A percentile compares a stretch with the other conserved stretches of the same genome.
Conservation (phyloP, 2,888 invertebrate species). For the Didymodactylos carnosus region DNA sequence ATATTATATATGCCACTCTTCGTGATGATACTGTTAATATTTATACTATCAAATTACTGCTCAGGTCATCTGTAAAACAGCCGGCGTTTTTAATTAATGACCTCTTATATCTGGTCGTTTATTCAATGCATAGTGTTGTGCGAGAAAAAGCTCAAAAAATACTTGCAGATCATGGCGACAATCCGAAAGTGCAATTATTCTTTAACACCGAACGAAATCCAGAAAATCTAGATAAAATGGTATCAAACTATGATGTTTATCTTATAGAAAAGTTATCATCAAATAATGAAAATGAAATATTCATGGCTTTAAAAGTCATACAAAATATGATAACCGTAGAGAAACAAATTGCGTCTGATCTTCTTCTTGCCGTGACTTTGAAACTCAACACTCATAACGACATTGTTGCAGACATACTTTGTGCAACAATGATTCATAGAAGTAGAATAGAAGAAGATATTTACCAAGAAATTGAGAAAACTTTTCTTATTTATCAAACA, state of each 20-base stretch:
- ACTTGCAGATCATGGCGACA: not conserved
- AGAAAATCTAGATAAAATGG: too few relatives aligned
- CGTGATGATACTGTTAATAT: not conserved
- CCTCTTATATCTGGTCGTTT: not conserved
- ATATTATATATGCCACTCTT: not conserved
- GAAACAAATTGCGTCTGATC: not conserved
- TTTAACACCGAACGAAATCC: not conserved
- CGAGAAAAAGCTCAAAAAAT: not conserved
- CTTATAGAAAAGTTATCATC: not conserved
- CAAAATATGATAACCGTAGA: not conserved
- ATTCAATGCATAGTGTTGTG: not conserved
- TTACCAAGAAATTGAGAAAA: too few relatives aligned
- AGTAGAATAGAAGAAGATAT: too few relatives aligned
- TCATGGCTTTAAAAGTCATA: not conserved
- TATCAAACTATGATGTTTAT: too few relatives aligned
- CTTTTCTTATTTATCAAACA: too few relatives aligned
- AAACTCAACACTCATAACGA: too few relatives aligned
- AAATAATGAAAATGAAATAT: not conserved
- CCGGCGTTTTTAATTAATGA: not conserved
- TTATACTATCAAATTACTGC: not conserved
- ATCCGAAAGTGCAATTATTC: not conserved
- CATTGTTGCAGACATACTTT: too few relatives aligned
- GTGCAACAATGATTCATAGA: too few relatives aligned
- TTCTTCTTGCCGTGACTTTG: too few relatives aligned
- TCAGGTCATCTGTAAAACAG: not conserved